Percentiles rank a stretch among this genome's conserved stretches.
phyloP scores from a whole-genome alignment of 2,888 invertebrate species.

The Heliconius aoede region DNA sequence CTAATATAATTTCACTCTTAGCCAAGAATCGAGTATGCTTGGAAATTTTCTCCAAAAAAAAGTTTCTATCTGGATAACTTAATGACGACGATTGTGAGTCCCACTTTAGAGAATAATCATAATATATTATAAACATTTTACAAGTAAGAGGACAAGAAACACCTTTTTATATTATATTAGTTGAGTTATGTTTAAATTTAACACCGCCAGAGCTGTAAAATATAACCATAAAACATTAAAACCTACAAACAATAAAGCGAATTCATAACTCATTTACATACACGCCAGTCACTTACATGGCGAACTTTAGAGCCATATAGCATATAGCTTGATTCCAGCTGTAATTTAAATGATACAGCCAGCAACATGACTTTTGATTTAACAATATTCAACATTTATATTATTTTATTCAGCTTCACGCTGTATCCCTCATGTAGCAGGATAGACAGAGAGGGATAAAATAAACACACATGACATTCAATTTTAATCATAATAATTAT shows the following conservation, averaged over 20 bases:
- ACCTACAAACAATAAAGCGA: constrained; percentile 29
- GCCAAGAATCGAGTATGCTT: too few relatives aligned
- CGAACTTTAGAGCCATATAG: background rate
- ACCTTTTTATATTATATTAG: background rate
- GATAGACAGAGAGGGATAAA: too few relatives aligned
- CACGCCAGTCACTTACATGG: constrained; percentile 35
- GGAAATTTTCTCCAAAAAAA: too few relatives aligned
- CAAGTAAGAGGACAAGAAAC: background rate
- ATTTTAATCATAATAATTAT: too few relatives aligned
- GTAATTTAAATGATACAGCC: background rate
- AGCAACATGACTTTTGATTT: constrained; percentile 18
- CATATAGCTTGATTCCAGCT: constrained; percentile 10
- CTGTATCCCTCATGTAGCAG: too few relatives aligned
- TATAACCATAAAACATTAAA: constrained; percentile 10
- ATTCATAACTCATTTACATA: constrained; percentile 38
- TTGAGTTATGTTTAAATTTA: background rate
- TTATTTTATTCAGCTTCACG: too few relatives aligned
- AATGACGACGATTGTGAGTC: background rate
- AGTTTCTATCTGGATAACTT: too few relatives aligned
- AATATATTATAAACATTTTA: too few relatives aligned
- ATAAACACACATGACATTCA: too few relatives aligned
- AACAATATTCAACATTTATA: background rate
- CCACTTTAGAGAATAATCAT: background rate
- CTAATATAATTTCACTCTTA: too few relatives aligned
- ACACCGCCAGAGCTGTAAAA: background rate